Conservation (phyloP, 2,888 invertebrate genomes). For the Plebejus melissa region DNA sequence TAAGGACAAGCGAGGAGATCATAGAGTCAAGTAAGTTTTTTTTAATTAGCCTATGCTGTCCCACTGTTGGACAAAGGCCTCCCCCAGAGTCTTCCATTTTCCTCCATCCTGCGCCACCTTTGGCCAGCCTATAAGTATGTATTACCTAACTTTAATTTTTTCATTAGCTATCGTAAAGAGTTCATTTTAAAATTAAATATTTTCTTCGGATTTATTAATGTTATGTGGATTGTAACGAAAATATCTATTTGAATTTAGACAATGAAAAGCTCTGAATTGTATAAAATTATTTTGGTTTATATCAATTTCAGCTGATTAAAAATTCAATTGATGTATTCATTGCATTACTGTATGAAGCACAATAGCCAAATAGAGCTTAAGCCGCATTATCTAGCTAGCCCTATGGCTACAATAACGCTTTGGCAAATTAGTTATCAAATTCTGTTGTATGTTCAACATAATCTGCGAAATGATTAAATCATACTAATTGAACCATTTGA, state of each 20-base stretch:
- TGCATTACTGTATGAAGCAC: conserved; percentile 1
- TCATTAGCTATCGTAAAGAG: no score
- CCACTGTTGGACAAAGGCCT: no score
- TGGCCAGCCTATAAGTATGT: conserved; percentile 32
- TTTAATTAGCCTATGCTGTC: no score
- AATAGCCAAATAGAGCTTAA: conserved; percentile 13
- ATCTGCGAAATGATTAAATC: conserved; percentile 25
- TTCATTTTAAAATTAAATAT: neutral
- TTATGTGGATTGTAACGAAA: no score
- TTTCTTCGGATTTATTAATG: no score
- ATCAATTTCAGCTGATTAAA: neutral
- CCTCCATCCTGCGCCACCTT: no score
- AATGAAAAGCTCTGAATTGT: neutral
- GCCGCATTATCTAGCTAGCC: neutral
- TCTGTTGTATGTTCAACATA: conserved; percentile 23
- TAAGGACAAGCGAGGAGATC: conserved; percentile 60
- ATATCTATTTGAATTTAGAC: neutral
- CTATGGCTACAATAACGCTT: conserved; percentile 21
- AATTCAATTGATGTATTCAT: conserved; percentile 1
- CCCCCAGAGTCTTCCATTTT: no score
- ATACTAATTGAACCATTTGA: conserved; percentile 15
- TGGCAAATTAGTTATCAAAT: conserved; percentile 26
- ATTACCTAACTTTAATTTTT: neutral
- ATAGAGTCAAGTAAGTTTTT: conserved; percentile 61
- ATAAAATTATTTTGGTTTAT: neutral